phyloP scores from a whole-genome alignment of 1,140 invertebrate species.

The Anadara kagoshimensis region DNA sequence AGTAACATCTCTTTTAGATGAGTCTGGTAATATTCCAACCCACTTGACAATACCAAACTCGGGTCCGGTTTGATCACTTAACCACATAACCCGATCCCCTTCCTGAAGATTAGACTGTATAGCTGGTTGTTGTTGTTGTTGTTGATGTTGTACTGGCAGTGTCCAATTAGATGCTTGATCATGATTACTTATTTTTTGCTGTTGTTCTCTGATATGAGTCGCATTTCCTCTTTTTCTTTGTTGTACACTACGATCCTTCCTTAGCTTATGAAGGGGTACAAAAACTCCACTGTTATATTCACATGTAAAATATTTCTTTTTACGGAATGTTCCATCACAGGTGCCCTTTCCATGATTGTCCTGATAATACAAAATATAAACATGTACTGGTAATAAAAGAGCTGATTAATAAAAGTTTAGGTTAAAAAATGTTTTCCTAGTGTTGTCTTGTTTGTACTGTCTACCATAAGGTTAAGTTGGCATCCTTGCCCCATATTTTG shows the following conservation, averaged over 20 bases:
- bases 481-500: no score
- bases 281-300: slow-evolving; percentile 63
- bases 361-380: slow-evolving; percentile 35
- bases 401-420: no score
- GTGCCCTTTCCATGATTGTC: slow-evolving; percentile 58
- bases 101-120: slow-evolving; percentile 67
- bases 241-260: slow-evolving; percentile 25
- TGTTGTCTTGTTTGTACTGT: no score
- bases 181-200: not conserved
- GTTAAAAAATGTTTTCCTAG: no score
- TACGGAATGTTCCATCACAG: slow-evolving; percentile 63
- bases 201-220: not conserved
- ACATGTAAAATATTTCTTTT: slow-evolving; percentile 61
- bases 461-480: no score
- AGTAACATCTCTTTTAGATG: slow-evolving; percentile 73
- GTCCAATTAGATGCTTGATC: no score
- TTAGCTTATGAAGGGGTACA: slow-evolving; percentile 63
- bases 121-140: slow-evolving; percentile 12
- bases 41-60: slow-evolving; percentile 76
- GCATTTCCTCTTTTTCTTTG: slow-evolving; percentile 13
- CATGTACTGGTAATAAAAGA: not conserved
- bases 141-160: not conserved
- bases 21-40: slow-evolving; percentile 76
- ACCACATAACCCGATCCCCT: slow-evolving; percentile 78
- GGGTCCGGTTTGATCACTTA: slow-evolving; percentile 74